A percentile compares a stretch with the other conserved stretches of the same genome.
Conservation (phyloP, 1,140 invertebrate genomes). For the Bombus consobrinus region DNA sequence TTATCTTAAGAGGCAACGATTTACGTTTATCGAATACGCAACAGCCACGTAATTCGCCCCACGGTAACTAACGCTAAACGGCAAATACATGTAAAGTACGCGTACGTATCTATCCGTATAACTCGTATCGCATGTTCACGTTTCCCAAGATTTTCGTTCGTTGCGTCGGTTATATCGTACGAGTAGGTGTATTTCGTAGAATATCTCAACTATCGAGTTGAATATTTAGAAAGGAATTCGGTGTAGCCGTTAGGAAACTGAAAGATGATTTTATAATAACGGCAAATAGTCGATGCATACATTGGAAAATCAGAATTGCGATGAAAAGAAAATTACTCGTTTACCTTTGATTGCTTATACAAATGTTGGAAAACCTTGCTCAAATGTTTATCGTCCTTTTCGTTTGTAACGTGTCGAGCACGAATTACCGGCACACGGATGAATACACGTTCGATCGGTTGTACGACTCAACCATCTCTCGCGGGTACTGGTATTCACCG, state of each 20-base stretch:
- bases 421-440: background rate
- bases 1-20: background rate
- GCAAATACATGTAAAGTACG: too few species aligned
- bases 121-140: too few species aligned
- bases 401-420: background rate
- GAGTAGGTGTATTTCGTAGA: too few species aligned
- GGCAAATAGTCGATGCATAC: background rate
- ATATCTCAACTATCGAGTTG: too few species aligned
- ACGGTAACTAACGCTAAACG: too few species aligned
- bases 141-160: too few species aligned
- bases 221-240: background rate
- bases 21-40: background rate
- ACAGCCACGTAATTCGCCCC: too few species aligned
- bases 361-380: background rate
- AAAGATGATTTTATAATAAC: background rate
- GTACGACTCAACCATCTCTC: slow-evolving; percentile 29
- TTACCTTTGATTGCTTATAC: background rate
- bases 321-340: background rate
- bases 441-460: slow-evolving; percentile 33
- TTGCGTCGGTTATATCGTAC: too few species aligned
- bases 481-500: slow-evolving; percentile 29
- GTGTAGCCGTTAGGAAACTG: background rate
- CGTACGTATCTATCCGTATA: too few species aligned
- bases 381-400: slow-evolving; percentile 10
- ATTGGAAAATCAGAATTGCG: background rate